Evolutionary conservation across 2,113 vertebrate species (phyloP).

Genomic region (Tauraco erythrolophus): DNA sequence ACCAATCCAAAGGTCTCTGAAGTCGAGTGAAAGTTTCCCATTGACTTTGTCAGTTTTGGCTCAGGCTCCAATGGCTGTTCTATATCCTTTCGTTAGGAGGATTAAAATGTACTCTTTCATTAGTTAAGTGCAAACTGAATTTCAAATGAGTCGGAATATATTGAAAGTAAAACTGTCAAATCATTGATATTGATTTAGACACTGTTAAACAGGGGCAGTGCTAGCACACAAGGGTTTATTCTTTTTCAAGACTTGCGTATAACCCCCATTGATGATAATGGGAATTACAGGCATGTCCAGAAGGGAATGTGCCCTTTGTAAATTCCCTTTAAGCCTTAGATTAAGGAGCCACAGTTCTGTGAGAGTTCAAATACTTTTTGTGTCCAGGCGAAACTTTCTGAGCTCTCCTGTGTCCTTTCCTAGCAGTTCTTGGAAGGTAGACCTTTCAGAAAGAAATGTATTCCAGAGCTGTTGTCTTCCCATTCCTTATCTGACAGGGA

Average conservation of each 20-base stretch:
- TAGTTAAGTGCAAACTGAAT: slow-evolving; percentile 61
- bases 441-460: background rate
- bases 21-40: background rate
- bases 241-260: slow-evolving; percentile 17
- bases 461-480: background rate
- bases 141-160: slow-evolving; percentile 47
- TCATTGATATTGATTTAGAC: slow-evolving; percentile 52
- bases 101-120: slow-evolving; percentile 68
- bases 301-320: slow-evolving; percentile 59
- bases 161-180: slow-evolving; percentile 41
- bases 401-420: background rate
- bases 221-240: slow-evolving; percentile 45
- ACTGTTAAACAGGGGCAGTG: slow-evolving; percentile 43
- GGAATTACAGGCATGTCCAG: slow-evolving; percentile 59
- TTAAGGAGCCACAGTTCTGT: slow-evolving; percentile 31
- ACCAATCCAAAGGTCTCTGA: background rate
- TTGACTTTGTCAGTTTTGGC: slow-evolving; percentile 14
- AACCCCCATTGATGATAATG: slow-evolving; percentile 57
- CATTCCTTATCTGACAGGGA: background rate
- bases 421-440: background rate
- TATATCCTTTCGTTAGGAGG: slow-evolving; percentile 14
- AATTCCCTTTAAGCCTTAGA: slow-evolving; percentile 21
- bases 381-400: background rate
- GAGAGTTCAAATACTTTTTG: slow-evolving; percentile 20
- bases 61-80: background rate